These are phyloP conservation scores for Pandemis cinnamomeana DNA, from an alignment of 2,888 invertebrate genomes.

Conservation along the genomic window DNA sequence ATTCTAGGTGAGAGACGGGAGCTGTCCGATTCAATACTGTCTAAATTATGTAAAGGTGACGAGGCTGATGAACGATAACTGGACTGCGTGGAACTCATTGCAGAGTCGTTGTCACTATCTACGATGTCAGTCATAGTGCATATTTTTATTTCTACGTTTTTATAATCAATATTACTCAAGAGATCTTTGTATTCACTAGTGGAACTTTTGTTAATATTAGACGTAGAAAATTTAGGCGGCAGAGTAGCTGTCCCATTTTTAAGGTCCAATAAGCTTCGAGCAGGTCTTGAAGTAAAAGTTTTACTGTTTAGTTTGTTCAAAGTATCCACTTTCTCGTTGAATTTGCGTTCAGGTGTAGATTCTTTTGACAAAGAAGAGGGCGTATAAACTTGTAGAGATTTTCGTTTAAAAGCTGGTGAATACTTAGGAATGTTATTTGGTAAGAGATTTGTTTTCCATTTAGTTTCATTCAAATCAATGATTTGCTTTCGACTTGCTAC, in stretches of 20 bases:
- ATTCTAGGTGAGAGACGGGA: constrained; percentile 81
- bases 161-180: constrained; percentile 68
- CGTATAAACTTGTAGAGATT: constrained; percentile 87
- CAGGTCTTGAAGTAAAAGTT: constrained; percentile 56
- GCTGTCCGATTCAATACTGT: constrained; percentile 82
- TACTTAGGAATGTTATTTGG: constrained; percentile 89
- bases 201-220: constrained; percentile 51
- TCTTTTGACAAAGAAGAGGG: constrained; percentile 76
- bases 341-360: constrained; percentile 77
- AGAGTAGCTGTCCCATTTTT: constrained; percentile 54
- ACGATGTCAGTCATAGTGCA: constrained; percentile 82
- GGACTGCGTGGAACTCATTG: constrained; percentile 93
- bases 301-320: constrained; percentile 62
- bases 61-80: constrained; percentile 90
- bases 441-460: constrained; percentile 75
- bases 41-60: constrained; percentile 89
- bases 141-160: constrained; percentile 77
- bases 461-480: constrained; percentile 66
- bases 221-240: constrained; percentile 52
- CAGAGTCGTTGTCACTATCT: constrained; percentile 94
- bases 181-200: constrained; percentile 68
- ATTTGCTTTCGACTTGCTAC: constrained; percentile 64
- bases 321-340: constrained; percentile 63
- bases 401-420: constrained; percentile 92
- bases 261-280: constrained; percentile 61